Evolutionary conservation across 2,797 vertebrate species (phyloP).

Genomic region (Ctenosaura bakeri): DNA sequence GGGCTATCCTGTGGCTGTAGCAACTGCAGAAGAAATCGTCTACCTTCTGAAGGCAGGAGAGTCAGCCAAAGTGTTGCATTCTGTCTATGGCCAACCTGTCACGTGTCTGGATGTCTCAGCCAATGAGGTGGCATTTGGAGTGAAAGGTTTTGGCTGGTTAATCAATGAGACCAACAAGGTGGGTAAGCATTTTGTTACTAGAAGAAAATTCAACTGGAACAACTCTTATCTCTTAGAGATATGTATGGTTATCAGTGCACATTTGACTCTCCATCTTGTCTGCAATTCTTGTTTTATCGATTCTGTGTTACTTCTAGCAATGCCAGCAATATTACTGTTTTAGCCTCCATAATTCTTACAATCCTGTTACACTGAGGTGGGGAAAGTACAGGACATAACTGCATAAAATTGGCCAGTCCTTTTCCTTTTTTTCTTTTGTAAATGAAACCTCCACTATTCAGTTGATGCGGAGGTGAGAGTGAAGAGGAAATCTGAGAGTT

Average conservation of each 20-base stretch:
- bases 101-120: constrained; percentile 90
- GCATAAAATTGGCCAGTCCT: no score
- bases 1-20: constrained; percentile 79
- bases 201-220: neutral
- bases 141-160: constrained; percentile 92
- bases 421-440: no score
- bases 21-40: constrained; percentile 88
- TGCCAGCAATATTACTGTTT: neutral
- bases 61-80: constrained; percentile 85
- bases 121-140: constrained; percentile 87
- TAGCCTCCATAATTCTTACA: neutral
- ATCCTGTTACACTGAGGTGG: no score
- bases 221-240: neutral
- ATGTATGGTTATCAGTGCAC: neutral
- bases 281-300: neutral
- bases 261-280: neutral
- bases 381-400: no score
- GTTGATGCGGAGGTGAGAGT: no score
- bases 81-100: constrained; percentile 90
- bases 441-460: no score
- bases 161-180: constrained; percentile 96
- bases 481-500: no score
- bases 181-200: neutral
- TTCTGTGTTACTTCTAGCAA: no score
- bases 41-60: constrained; percentile 86